Percentiles rank a stretch among this genome's conserved stretches.
phyloP scores from a whole-genome alignment of 1,140 invertebrate genomes.

The Hycleus phaleratus region DNA sequence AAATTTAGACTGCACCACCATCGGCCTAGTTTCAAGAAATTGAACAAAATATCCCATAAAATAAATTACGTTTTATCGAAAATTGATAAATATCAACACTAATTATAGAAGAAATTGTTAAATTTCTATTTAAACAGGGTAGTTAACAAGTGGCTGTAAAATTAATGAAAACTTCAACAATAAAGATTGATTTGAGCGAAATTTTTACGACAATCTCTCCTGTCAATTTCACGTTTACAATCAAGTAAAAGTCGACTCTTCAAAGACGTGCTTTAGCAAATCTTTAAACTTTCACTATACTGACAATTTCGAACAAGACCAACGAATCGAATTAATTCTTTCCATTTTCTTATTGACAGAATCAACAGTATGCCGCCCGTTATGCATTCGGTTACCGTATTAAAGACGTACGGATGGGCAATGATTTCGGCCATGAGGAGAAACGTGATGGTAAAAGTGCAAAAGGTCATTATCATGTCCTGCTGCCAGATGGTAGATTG shows the following conservation, averaged over 20 bases:
- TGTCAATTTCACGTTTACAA: no score
- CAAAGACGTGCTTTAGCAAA: not conserved
- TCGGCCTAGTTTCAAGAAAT: slow-evolving; percentile 10
- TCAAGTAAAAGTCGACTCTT: no score
- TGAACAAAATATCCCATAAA: slow-evolving; percentile 5
- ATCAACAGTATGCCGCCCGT: slow-evolving; percentile 56
- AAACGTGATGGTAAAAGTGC: slow-evolving; percentile 53
- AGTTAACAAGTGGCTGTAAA: no score
- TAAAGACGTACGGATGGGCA: slow-evolving; percentile 56
- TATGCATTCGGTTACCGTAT: slow-evolving; percentile 72
- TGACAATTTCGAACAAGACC: not conserved
- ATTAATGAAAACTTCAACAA: no score
- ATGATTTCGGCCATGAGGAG: slow-evolving; percentile 67
- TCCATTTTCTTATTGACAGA: slow-evolving; percentile 35
- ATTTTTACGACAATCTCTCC: no score
- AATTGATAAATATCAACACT: not conserved
- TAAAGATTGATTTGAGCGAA: no score
- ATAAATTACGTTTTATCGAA: not conserved
- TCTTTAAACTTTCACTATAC: not conserved
- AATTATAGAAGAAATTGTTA: not conserved
- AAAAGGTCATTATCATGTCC: slow-evolving; percentile 65
- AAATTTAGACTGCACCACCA: not conserved
- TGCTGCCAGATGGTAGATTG: slow-evolving; percentile 67
- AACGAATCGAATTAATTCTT: not conserved
- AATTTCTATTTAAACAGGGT: no score